These are phyloP conservation scores for Ranitomeya variabilis DNA, from an alignment of 2,113 vertebrate species.

Conservation along the genomic window DNA sequence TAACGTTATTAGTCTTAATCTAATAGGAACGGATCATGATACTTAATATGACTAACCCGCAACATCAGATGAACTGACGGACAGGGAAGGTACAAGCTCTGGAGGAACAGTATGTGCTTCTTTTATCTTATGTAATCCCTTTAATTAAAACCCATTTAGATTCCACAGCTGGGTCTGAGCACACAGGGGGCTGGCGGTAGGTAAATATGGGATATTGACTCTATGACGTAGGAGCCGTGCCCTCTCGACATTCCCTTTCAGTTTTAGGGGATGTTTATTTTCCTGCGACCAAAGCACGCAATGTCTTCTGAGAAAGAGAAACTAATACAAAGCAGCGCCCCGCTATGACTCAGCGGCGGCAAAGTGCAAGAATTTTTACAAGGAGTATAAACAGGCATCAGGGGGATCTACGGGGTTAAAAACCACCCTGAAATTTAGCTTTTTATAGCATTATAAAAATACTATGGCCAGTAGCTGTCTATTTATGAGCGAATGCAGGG, in stretches of 20 bases:
- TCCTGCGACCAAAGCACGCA: neutral
- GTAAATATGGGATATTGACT: neutral
- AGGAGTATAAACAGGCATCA: neutral
- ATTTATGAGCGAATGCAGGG: too few relatives aligned
- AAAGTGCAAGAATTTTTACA: neutral
- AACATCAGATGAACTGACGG: neutral
- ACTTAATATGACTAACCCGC: neutral
- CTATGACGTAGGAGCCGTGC: neutral
- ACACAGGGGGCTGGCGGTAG: neutral
- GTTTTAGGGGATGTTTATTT: conserved; percentile 18
- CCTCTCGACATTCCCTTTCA: neutral
- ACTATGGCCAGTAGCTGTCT: too few relatives aligned
- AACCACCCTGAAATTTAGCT: neutral
- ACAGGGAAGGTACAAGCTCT: neutral
- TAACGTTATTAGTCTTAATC: neutral
- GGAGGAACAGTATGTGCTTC: neutral
- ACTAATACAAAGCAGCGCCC: neutral
- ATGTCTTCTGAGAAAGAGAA: conserved; percentile 17
- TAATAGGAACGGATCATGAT: neutral
- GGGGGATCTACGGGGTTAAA: neutral
- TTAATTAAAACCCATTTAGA: neutral
- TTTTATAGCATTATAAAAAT: too few relatives aligned
- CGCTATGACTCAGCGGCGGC: neutral
- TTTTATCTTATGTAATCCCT: neutral
- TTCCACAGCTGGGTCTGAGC: neutral